A percentile compares a stretch with the other conserved stretches of the same genome.
These are phyloP conservation scores for Lagria hirta DNA, from an alignment of 2,888 invertebrate species.

Conservation along the genomic window DNA sequence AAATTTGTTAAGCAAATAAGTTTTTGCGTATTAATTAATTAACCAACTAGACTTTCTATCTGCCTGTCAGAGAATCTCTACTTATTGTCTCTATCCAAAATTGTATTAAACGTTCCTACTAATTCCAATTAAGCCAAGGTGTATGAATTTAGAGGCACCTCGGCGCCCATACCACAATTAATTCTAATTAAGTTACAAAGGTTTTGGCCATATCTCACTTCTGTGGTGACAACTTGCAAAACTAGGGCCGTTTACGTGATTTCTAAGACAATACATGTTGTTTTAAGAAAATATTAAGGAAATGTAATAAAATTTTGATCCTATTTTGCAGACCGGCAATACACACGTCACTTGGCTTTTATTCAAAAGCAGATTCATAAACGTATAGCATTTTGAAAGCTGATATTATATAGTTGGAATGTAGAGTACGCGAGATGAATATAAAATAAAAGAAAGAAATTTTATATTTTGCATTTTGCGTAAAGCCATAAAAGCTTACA, in stretches of 20 bases:
- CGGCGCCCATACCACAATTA: conserved; percentile 10
- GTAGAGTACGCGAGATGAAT: conserved; percentile 19
- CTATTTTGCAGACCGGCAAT: conserved; percentile 14
- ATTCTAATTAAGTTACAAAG: conserved; percentile 15
- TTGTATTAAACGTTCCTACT: conserved; percentile 11
- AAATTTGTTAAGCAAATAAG: too few species aligned
- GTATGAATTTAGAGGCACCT: conserved; percentile 10
- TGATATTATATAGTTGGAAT: conserved; percentile 9
- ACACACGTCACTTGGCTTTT: conserved; percentile 19
- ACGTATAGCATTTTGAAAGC: conserved; percentile 12
- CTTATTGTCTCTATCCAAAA: too few species aligned
- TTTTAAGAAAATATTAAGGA: too few species aligned
- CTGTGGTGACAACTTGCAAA: conserved; percentile 10
- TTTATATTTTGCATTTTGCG: too few species aligned
- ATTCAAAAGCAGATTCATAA: conserved; percentile 19
- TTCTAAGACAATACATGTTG: too few species aligned
- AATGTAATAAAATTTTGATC: too few species aligned
- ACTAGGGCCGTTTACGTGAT: conserved; percentile 6
- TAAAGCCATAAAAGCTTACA: conserved; percentile 1
- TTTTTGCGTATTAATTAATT: too few species aligned
- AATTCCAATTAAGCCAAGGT: conserved; percentile 17
- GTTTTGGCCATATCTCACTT: conserved; percentile 10
- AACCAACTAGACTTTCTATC: too few species aligned
- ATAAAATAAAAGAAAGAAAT: too few species aligned
- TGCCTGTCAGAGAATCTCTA: too few species aligned